Conservation (phyloP, 2,113 vertebrate genomes). For the Dendropsophus ebraccatus region DNA sequence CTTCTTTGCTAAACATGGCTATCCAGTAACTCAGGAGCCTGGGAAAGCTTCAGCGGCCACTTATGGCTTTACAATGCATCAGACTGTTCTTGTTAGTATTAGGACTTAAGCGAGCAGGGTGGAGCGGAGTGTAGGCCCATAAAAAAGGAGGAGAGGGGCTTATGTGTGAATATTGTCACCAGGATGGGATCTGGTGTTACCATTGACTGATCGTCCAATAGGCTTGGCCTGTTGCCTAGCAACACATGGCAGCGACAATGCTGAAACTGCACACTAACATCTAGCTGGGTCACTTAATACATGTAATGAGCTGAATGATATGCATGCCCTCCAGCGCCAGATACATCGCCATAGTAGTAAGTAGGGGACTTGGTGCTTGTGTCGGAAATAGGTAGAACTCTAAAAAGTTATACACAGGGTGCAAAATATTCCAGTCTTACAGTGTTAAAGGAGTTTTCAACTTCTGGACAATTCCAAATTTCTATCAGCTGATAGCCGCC, state of each 20-base stretch:
- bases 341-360: no score
- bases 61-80: conserved; percentile 39
- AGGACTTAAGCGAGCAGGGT: not conserved
- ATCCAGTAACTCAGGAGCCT: conserved; percentile 54
- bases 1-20: conserved; percentile 52
- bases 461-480: no score
- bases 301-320: no score
- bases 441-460: not conserved
- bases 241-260: no score
- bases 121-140: not conserved
- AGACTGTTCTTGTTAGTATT: not conserved
- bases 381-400: no score
- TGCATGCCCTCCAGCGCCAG: no score
- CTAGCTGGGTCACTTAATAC: not conserved
- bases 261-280: no score
- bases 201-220: not conserved
- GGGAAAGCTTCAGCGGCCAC: conserved; percentile 39
- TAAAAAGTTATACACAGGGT: no score
- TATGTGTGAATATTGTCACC: not conserved
- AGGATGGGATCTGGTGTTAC: not conserved
- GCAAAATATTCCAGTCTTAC: no score
- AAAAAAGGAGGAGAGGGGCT: not conserved
- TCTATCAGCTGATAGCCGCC: no score
- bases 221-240: no score
- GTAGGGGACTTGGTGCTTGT: no score